These are phyloP conservation scores for Odontothrips loti DNA, from an alignment of 2,888 invertebrate species.

Conservation along the genomic window DNA sequence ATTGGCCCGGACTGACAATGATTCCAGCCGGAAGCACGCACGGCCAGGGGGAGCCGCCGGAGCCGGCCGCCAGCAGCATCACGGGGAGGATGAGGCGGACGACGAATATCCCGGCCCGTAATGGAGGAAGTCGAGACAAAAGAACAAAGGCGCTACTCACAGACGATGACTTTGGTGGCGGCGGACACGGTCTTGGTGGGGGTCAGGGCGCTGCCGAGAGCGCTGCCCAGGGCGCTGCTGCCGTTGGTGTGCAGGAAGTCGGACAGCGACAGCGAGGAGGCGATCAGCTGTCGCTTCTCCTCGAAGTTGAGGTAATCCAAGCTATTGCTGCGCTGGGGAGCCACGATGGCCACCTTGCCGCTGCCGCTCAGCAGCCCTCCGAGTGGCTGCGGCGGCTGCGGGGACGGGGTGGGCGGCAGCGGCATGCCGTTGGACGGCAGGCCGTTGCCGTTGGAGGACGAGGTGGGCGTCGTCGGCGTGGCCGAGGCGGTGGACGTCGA, in stretches of 20 bases:
- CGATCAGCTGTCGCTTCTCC: conserved; percentile 84
- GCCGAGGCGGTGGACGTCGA: neutral
- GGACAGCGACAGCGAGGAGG: conserved; percentile 79
- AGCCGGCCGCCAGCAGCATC: neutral
- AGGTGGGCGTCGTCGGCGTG: neutral
- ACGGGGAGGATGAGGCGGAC: neutral
- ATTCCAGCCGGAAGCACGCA: neutral
- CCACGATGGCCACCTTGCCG: conserved; percentile 20
- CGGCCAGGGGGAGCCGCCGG: neutral
- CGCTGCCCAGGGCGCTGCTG: neutral
- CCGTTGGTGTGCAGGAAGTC: conserved; percentile 63
- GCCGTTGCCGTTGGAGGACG: neutral
- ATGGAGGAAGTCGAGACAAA: neutral
- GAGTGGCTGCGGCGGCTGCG: neutral
- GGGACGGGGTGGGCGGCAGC: neutral
- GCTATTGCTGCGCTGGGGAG: conserved; percentile 73
- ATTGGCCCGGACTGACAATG: neutral
- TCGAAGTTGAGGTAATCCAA: conserved; percentile 88
- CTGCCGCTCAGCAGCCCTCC: neutral
- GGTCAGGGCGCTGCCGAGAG: neutral
- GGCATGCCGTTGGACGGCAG: neutral
- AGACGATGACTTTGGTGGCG: conserved; percentile 14
- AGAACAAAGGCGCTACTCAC: neutral
- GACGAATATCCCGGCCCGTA: neutral
- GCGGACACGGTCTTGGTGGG: neutral